Conservation (phyloP, 1,140 invertebrate species). For the Leptopilina clavipes region DNA sequence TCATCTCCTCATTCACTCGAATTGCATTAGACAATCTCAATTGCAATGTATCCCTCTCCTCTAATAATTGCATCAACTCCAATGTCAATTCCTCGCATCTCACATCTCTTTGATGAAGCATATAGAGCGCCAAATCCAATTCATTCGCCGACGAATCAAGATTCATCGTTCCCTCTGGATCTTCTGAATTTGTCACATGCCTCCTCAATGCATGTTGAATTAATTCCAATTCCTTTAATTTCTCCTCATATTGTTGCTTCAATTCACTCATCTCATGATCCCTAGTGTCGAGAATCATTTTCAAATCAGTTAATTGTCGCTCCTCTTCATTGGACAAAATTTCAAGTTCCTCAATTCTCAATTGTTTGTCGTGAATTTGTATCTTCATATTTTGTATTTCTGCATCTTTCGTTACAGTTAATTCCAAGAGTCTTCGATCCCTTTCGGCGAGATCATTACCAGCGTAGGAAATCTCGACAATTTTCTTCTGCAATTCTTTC, state of each 20-base stretch:
- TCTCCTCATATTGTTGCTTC: slow-evolving; percentile 79
- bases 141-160: slow-evolving; percentile 70
- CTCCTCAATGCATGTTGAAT: slow-evolving; percentile 59
- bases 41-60: slow-evolving; percentile 89
- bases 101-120: slow-evolving; percentile 90
- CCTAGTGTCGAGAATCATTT: slow-evolving; percentile 78
- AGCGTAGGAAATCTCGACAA: slow-evolving; percentile 40
- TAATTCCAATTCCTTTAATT: slow-evolving; percentile 76
- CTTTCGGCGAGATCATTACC: slow-evolving; percentile 61
- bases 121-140: slow-evolving; percentile 87
- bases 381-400: slow-evolving; percentile 66
- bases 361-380: slow-evolving; percentile 62
- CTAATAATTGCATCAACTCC: slow-evolving; percentile 87
- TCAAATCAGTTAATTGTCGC: slow-evolving; percentile 72
- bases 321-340: slow-evolving; percentile 76
- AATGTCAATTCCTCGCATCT: slow-evolving; percentile 91
- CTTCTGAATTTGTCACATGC: slow-evolving; percentile 43
- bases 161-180: background rate
- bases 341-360: slow-evolving; percentile 74
- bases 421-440: slow-evolving; percentile 60
- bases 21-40: slow-evolving; percentile 86
- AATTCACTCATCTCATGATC: slow-evolving; percentile 81
- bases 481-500: slow-evolving; percentile 48
- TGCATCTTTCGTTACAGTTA: slow-evolving; percentile 65
- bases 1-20: slow-evolving; percentile 80